Conservation (phyloP, 2,113 vertebrate genomes). For the Suncus etruscus region DNA sequence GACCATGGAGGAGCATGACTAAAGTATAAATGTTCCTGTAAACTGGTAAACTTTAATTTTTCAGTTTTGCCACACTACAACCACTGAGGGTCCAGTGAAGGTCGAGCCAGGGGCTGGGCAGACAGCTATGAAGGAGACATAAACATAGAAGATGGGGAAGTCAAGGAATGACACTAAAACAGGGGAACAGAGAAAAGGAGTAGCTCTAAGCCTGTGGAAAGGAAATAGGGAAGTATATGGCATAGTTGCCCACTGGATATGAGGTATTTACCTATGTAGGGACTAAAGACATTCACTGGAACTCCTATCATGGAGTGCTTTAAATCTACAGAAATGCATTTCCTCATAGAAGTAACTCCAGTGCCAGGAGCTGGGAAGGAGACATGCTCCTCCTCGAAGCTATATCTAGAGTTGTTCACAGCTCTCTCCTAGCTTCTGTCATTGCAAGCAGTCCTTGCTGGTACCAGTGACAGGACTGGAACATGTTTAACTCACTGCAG, state of each 20-base stretch:
- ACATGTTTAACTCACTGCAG: too few species aligned
- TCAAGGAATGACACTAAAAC: neutral
- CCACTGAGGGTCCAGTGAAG: neutral
- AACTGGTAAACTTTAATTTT: neutral
- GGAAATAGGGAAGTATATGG: neutral
- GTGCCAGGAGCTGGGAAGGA: neutral
- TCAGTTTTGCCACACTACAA: neutral
- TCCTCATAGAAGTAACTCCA: neutral
- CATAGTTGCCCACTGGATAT: neutral
- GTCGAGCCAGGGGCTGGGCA: neutral
- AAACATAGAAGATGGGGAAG: neutral
- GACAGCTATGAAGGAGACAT: neutral
- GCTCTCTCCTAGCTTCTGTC: neutral
- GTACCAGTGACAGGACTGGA: neutral
- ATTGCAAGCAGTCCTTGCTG: neutral
- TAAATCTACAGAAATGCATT: neutral
- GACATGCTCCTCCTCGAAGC: accelerated
- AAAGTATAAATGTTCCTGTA: neutral
- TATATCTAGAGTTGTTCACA: neutral
- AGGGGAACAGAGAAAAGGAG: neutral
- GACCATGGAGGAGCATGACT: neutral
- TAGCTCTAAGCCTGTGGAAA: neutral
- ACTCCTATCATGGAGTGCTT: neutral
- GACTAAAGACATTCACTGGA: neutral
- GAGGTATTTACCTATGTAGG: neutral